A percentile compares a stretch with the other conserved stretches of the same genome.
These are phyloP conservation scores for Heterotilapia buettikoferi DNA, from an alignment of 2,113 vertebrate genomes.

Conservation along the genomic window DNA sequence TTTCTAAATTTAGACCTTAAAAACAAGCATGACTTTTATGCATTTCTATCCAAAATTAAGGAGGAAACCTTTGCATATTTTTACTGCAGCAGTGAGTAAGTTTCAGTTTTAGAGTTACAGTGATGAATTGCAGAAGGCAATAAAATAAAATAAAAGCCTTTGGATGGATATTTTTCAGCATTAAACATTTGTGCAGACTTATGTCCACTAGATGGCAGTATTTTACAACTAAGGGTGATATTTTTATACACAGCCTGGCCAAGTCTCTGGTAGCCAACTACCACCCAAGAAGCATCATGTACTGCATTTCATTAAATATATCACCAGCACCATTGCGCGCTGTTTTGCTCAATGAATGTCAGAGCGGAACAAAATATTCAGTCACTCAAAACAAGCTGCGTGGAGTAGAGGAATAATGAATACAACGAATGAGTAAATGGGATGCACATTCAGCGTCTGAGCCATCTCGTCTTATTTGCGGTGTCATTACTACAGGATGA, in stretches of 20 bases:
- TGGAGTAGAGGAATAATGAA: background rate
- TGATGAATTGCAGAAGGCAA: background rate
- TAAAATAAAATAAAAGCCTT: background rate
- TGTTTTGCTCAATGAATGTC: background rate
- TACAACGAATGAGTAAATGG: background rate
- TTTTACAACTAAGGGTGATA: background rate
- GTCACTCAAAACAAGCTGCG: background rate
- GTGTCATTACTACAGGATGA: conserved; percentile 6
- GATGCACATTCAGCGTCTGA: background rate
- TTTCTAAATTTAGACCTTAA: background rate
- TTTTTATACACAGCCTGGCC: background rate
- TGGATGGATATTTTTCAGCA: background rate
- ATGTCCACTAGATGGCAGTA: conserved; percentile 36
- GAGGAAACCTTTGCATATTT: background rate
- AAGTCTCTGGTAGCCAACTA: background rate
- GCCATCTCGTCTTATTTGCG: conserved; percentile 4
- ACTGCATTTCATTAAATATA: background rate
- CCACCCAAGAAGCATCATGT: background rate
- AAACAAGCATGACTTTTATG: background rate
- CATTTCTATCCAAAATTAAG: background rate
- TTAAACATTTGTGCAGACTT: background rate
- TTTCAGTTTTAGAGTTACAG: background rate
- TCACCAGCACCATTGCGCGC: background rate
- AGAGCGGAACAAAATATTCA: background rate
- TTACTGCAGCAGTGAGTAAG: background rate